Conservation (phyloP, 2,797 vertebrate species). For the Darevskia mixta region DNA sequence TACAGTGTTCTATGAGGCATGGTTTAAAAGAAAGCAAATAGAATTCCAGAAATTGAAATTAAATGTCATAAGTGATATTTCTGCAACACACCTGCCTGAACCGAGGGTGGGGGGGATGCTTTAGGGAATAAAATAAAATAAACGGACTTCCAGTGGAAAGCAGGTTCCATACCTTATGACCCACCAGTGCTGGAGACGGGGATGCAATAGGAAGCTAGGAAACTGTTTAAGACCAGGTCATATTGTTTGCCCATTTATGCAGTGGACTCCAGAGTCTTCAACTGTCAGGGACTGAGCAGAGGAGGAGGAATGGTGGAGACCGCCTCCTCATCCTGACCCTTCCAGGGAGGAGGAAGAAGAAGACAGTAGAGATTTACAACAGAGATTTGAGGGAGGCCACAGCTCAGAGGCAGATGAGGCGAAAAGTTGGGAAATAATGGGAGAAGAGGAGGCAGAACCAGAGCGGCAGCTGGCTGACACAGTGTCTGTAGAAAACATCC, state of each 20-base stretch:
- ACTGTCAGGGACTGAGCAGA: too few relatives aligned
- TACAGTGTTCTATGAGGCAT: neutral
- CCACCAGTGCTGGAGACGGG: neutral
- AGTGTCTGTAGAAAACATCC: too few relatives aligned
- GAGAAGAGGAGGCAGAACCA: too few relatives aligned
- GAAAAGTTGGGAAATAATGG: too few relatives aligned
- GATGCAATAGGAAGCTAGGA: neutral
- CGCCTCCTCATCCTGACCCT: too few relatives aligned
- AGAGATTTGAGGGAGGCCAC: too few relatives aligned
- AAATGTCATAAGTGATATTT: neutral
- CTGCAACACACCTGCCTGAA: neutral
- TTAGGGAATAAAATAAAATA: neutral
- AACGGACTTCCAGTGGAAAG: neutral
- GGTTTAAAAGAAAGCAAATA: neutral
- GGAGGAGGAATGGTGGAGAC: too few relatives aligned
- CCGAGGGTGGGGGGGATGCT: too few relatives aligned
- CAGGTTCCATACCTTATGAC: neutral
- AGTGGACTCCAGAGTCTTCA: neutral
- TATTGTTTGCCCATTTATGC: neutral
- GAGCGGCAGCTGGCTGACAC: too few relatives aligned
- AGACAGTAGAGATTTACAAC: too few relatives aligned
- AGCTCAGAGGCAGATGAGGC: too few relatives aligned
- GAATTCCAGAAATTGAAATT: neutral
- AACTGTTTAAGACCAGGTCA: neutral
- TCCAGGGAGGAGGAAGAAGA: too few relatives aligned